Base-by-base conservation (phyloP, 2,113 vertebrate genomes). In the Thryonomys swinderianus region DNA sequence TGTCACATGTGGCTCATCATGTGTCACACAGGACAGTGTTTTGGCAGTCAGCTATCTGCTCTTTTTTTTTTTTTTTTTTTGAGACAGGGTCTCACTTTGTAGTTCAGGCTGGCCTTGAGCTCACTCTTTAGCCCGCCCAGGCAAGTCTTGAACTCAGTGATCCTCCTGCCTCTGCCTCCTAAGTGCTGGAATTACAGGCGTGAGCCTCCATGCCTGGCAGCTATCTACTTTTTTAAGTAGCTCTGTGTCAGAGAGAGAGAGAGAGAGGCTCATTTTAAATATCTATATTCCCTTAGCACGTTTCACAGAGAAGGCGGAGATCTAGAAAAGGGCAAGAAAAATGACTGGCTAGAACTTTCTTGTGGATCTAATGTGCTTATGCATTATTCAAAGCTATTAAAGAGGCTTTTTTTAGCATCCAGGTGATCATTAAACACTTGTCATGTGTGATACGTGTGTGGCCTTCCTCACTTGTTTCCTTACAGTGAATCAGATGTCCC, bases 401-500 rank as follows among this genome's bases (percentile, higher is more conserved):
- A 82, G 61, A 88, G 67, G 53, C 20, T 55, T 40, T 94, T 69
- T 96, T 96, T 91, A 53, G 34, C 85, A 93, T 34, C 40, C 61
- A 79, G 59, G 16, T 69, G 86, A 84, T 94, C n/a, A 9, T 93
- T 95, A 91, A 84, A 92, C 66, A 89, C 23, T 3, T 67, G n/a
- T 37, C 23, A 94, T 90, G 27, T 81, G n/a, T 93, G 86, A 93
- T 78, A 55, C 94, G 51, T 13, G 4, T 95, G 74, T 97, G 88
- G 55, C 85, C 32, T 30, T 23, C 23, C 4, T 23, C 66, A 13
- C 20, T 51, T 83, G 10, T 87, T 87, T 51, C 48, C 17, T 53
- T 96, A 11, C 98, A 99, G 99, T 45, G 99, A 99, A 71, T 98
- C 98, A 0, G 99, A 99, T 1, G 92, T 99, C 80, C 97, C 99